Percentiles rank a stretch among this genome's conserved stretches.
These are phyloP conservation scores for Rhinolophus sinicus DNA, from an alignment of 2,113 vertebrate species.

Conservation along the genomic window DNA sequence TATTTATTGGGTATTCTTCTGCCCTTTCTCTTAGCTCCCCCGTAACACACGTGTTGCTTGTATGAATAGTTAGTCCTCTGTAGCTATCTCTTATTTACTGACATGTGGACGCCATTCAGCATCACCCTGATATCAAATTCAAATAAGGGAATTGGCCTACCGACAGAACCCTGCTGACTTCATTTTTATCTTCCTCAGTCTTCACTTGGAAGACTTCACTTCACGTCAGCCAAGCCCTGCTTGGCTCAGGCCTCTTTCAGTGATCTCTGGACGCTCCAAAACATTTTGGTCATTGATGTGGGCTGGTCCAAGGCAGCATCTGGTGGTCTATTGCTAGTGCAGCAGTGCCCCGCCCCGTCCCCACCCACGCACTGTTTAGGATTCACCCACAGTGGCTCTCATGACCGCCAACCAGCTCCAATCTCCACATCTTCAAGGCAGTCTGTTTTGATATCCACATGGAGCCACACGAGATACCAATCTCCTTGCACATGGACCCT, in stretches of 20 bases:
- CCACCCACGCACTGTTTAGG: not conserved
- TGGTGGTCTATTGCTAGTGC: rapidly evolving
- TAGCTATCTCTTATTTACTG: not conserved
- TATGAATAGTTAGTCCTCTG: not conserved
- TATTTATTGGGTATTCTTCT: not conserved
- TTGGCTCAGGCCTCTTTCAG: not conserved
- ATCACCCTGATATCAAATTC: not conserved
- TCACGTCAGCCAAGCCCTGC: too few relatives aligned
- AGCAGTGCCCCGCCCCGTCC: too few relatives aligned
- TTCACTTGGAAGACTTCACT: too few relatives aligned
- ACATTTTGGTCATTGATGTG: not conserved
- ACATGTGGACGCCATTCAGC: too few relatives aligned
- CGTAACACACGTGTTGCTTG: not conserved
- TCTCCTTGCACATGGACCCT: not conserved
- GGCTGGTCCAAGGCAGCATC: not conserved
- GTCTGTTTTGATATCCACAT: not conserved
- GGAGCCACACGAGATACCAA: not conserved
- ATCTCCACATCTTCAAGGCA: not conserved
- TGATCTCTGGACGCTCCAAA: not conserved
- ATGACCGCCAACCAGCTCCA: not conserved
- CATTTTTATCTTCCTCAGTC: not conserved
- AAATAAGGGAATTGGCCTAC: not conserved
- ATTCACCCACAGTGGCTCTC: not conserved
- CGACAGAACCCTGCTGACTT: not conserved
- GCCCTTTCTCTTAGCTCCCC: not conserved